Conservation (phyloP, 2,797 vertebrate species). For the Thamnophis elegans region DNA sequence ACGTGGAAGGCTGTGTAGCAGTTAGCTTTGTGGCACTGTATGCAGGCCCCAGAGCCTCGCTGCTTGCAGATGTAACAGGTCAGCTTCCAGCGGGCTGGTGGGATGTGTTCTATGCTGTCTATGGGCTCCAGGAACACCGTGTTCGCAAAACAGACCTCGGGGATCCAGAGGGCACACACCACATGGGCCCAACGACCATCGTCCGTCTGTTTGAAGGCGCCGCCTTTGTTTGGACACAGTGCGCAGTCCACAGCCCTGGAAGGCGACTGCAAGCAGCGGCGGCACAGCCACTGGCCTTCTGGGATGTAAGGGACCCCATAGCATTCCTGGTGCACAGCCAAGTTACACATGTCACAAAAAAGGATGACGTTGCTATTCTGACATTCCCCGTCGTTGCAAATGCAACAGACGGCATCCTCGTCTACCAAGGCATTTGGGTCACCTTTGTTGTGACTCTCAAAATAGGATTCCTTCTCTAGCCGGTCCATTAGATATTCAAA, state of each 20-base stretch:
- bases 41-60: conserved; percentile 95
- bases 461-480: conserved; percentile 97
- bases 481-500: conserved; percentile 99
- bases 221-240: conserved; percentile 97
- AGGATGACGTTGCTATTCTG: conserved; percentile 99
- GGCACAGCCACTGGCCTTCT: conserved; percentile 97
- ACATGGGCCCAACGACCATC: conserved; percentile 98
- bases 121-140: conserved; percentile 99
- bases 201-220: conserved; percentile 98
- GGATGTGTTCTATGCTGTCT: conserved; percentile 98
- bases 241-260: conserved; percentile 97
- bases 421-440: conserved; percentile 95
- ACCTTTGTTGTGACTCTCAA: conserved; percentile 98
- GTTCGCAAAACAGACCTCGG: conserved; percentile 98
- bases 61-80: conserved; percentile 99
- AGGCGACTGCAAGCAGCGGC: conserved; percentile 96
- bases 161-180: conserved; percentile 98
- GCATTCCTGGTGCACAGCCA: conserved; percentile 98
- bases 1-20: conserved; percentile 99
- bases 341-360: conserved; percentile 99
- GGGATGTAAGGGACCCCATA: conserved; percentile 98
- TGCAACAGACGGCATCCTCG: conserved; percentile 97
- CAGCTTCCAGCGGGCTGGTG: conserved; percentile 96
- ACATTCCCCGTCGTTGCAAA: conserved; percentile 97
- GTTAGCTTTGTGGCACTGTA: conserved; percentile 99